Evolutionary conservation across 2,888 invertebrate genomes (phyloP).

Genomic region (Odontothrips loti): DNA sequence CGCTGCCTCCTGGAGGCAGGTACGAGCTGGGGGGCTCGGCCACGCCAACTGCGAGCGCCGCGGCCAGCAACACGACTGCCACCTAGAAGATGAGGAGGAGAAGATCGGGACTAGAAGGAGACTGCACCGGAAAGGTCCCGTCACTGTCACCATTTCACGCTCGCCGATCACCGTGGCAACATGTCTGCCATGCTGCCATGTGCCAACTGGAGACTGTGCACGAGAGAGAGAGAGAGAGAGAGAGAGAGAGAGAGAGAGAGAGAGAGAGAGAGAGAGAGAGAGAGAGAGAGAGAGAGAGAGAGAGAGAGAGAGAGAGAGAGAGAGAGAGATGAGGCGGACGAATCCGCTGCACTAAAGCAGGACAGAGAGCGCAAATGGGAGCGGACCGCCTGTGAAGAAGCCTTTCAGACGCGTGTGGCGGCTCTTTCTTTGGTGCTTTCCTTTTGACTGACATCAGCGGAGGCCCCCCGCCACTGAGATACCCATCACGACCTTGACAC

Average conservation of each 20-base stretch:
- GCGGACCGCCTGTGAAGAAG: too few relatives aligned
- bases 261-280: not conserved
- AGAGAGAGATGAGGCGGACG: not conserved
- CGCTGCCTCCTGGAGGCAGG: too few relatives aligned
- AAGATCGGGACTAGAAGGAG: not conserved
- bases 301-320: not conserved
- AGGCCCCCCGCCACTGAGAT: too few relatives aligned
- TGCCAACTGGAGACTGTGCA: not conserved
- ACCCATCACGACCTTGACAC: too few relatives aligned
- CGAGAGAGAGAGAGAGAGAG: not conserved
- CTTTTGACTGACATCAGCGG: too few relatives aligned
- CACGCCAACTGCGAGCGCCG: not conserved
- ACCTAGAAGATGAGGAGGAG: not conserved
- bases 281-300: not conserved
- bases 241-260: not conserved
- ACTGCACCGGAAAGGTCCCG: not conserved
- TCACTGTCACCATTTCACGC: not conserved
- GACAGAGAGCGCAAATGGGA: too few relatives aligned
- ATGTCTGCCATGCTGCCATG: not conserved
- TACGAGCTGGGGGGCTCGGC: not conserved
- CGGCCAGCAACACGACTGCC: not conserved
- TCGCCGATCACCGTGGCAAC: not conserved
- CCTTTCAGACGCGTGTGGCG: too few relatives aligned
- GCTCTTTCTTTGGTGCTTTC: too few relatives aligned
- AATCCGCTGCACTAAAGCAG: not conserved